Percentiles rank a stretch among this genome's conserved stretches.
phyloP scores from a whole-genome alignment of 2,888 invertebrate genomes.

The Sabatieria punctata region DNA sequence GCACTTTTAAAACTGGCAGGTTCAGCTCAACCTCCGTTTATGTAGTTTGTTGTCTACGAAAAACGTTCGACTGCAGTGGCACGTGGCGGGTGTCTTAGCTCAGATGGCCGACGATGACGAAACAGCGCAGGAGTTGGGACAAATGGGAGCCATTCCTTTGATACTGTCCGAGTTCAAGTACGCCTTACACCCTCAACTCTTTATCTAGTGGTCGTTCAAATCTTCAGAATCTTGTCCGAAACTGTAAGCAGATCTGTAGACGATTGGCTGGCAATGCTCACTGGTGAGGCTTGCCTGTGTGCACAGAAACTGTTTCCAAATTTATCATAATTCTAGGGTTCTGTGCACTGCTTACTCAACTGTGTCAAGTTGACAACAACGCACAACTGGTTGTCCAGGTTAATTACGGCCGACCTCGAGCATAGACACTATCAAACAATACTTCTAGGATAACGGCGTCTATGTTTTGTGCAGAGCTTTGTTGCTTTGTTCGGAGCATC shows the following conservation, averaged over 20 bases:
- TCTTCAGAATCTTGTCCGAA: not conserved
- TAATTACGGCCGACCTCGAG: not conserved
- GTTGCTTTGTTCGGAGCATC: constrained; percentile 8
- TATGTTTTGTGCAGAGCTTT: constrained; percentile 14
- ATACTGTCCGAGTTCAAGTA: constrained; percentile 26
- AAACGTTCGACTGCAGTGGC: constrained; percentile 35
- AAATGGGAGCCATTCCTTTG: constrained; percentile 35
- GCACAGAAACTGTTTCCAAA: not conserved
- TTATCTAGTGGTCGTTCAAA: not conserved
- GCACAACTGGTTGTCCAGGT: constrained; percentile 10
- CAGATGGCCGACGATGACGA: constrained; percentile 35
- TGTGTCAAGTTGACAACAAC: constrained; percentile 15
- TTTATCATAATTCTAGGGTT: constrained; percentile 11
- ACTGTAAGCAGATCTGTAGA: constrained; percentile 13
- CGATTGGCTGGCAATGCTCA: constrained; percentile 19
- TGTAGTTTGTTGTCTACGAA: constrained; percentile 33
- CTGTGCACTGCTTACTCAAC: constrained; percentile 17
- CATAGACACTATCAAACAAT: not conserved
- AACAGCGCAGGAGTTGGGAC: constrained; percentile 32
- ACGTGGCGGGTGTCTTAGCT: constrained; percentile 36
- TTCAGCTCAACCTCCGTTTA: too few relatives aligned
- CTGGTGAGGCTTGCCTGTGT: constrained; percentile 9
- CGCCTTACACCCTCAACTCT: not conserved
- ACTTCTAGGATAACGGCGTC: constrained; percentile 15
- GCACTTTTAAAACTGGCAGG: too few relatives aligned